These are phyloP conservation scores for Ochropleura leucogaster DNA, from an alignment of 2,888 invertebrate genomes.

Conservation along the genomic window DNA sequence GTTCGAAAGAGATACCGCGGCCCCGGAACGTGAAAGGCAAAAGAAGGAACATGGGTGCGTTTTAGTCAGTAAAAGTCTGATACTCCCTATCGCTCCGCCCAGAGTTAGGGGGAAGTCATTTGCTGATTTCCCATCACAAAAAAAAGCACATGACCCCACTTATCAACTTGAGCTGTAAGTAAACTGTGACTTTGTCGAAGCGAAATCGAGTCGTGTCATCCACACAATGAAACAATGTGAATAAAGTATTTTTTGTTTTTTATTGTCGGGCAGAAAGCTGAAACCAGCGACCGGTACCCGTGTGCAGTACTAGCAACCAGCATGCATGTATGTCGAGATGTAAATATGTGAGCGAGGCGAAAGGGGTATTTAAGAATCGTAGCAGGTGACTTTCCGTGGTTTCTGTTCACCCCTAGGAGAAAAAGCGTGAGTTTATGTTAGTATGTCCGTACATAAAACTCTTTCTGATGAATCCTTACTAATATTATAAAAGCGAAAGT, in stretches of 20 bases:
- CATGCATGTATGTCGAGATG: not conserved
- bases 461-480: too few relatives aligned
- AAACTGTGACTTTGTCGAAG: not conserved
- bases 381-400: not conserved
- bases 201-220: not conserved
- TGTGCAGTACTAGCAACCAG: not conserved
- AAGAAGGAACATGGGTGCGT: too few relatives aligned
- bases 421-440: not conserved
- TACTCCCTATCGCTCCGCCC: too few relatives aligned
- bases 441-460: not conserved
- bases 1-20: too few relatives aligned
- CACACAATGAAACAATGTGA: not conserved
- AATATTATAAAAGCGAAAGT: too few relatives aligned
- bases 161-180: not conserved
- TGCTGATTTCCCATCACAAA: too few relatives aligned
- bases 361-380: not conserved
- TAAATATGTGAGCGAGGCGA: not conserved
- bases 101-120: too few relatives aligned
- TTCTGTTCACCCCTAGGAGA: not conserved
- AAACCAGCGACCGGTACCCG: too few relatives aligned
- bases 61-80: too few relatives aligned
- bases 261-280: not conserved
- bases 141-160: too few relatives aligned
- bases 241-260: not conserved
- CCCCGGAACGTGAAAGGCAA: too few relatives aligned